Evolutionary conservation across 2,113 vertebrate species (phyloP), one percentile per base, ranked within the genome.

Genomic region (Pachypanchax playfairii): DNA sequence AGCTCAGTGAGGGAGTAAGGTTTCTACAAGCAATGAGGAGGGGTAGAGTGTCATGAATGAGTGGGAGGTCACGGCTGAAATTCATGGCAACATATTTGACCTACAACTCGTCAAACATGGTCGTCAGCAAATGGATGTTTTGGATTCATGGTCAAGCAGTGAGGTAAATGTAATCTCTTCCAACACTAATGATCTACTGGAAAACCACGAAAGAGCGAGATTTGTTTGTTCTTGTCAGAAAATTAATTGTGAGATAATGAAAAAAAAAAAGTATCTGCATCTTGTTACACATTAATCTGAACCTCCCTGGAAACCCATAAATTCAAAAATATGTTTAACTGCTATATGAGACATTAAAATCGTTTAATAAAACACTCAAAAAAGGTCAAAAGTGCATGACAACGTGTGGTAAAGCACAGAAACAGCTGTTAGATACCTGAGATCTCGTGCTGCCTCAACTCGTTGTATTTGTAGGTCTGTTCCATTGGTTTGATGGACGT

Each of bases 391-490:
- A 70, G 21, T 72, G 78, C 65, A 67, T 55, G 56, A 72, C 60
- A 57, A 33, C 43, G 11, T 48, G 38, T 48, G 55, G 33, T 56
- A 79, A 50, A 46, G 24, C 43, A 29, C 48, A 54, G 38, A 48
- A 4, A 12, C 11, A 49, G 31, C 20, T 20, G 12, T 6, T 28
- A 8, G 25, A 10, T 94, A 99, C 97, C 96, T 93, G 96, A 97
- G 88, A 98, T 96, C 88, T 99, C 97, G 0, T 99, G 97, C 85
- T 98, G 96, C 76, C 97, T 93, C 77, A 99, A 93, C 83, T 98
- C 97, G 0, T 96, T 98, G 92, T 99, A 99, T 84, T 94, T 98
- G 89, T 97, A 99, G 58, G 95, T 96, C 85, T 97, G 94, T 65
- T 99, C 97, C 93, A 99, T 89, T 25, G 97, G 97, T 84, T 93